Evolutionary conservation across 2,888 invertebrate species (phyloP).

Genomic region (Pseudoips prasinana): DNA sequence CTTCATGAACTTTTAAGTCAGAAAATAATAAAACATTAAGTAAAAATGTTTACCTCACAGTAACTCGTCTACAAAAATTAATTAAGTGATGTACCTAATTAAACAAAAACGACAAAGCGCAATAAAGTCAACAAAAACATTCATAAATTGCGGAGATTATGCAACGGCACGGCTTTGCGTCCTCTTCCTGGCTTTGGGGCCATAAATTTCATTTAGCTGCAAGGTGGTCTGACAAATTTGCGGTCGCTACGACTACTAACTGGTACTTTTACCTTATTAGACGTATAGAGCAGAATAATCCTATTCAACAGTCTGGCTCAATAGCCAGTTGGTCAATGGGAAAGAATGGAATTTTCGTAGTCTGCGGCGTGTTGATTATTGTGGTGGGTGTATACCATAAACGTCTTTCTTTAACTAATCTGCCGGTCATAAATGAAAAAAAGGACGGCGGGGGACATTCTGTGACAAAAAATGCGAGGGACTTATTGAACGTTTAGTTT

Average conservation of each 20-base stretch:
- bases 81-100: slow-evolving; percentile 36
- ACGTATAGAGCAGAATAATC: slow-evolving; percentile 37
- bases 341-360: slow-evolving; percentile 23
- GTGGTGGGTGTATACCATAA: slow-evolving; percentile 30
- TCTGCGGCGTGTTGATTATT: slow-evolving; percentile 38
- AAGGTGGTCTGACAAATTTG: slow-evolving; percentile 82
- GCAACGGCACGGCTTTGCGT: slow-evolving; percentile 74
- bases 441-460: slow-evolving; percentile 26
- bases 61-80: slow-evolving; percentile 33
- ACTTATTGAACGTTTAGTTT: slow-evolving; percentile 27
- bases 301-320: slow-evolving; percentile 24
- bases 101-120: slow-evolving; percentile 61
- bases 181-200: slow-evolving; percentile 70
- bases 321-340: slow-evolving; percentile 20
- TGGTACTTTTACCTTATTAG: slow-evolving; percentile 51
- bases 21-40: no score
- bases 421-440: slow-evolving; percentile 26
- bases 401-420: slow-evolving; percentile 34
- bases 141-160: slow-evolving; percentile 77
- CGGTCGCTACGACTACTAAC: slow-evolving; percentile 61
- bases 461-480: slow-evolving; percentile 31
- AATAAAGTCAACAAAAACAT: slow-evolving; percentile 66
- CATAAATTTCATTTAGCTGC: slow-evolving; percentile 77
- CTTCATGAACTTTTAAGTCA: no score
- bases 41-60: no score